Conservation (phyloP, 2,113 vertebrate genomes). For the Apteryx owenii region DNA sequence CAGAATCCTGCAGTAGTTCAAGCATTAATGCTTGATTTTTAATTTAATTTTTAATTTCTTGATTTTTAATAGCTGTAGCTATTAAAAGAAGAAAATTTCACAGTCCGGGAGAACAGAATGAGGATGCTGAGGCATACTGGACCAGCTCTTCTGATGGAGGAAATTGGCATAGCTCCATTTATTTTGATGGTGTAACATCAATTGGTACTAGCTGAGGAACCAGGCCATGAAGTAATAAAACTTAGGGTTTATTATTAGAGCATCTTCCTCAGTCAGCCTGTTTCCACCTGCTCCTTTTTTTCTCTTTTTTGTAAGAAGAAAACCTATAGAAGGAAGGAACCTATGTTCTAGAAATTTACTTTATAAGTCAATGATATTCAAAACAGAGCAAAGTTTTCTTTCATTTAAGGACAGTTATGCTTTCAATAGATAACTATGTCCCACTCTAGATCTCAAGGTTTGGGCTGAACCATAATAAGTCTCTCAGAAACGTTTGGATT, state of each 20-base stretch:
- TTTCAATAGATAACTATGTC: background rate
- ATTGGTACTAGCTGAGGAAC: background rate
- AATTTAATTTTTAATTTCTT: too few relatives aligned
- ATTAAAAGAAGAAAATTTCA: background rate
- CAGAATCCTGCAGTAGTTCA: background rate
- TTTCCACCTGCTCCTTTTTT: background rate
- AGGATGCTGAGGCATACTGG: background rate
- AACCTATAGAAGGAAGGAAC: background rate
- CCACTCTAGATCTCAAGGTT: background rate
- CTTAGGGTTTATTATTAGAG: background rate
- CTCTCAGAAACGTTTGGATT: background rate
- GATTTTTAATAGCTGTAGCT: background rate
- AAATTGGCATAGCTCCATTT: background rate
- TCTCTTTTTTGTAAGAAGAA: background rate
- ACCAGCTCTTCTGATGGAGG: background rate
- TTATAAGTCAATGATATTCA: background rate
- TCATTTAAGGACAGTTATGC: background rate
- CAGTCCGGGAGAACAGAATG: background rate
- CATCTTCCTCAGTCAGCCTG: background rate
- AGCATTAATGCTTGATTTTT: background rate
- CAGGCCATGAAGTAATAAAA: background rate
- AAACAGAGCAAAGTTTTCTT: accelerated
- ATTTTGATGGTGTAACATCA: background rate
- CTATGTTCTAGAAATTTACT: background rate
- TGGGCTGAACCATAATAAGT: background rate